These are phyloP conservation scores for Theristicus caerulescens DNA, from an alignment of 2,113 vertebrate species.

Conservation along the genomic window DNA sequence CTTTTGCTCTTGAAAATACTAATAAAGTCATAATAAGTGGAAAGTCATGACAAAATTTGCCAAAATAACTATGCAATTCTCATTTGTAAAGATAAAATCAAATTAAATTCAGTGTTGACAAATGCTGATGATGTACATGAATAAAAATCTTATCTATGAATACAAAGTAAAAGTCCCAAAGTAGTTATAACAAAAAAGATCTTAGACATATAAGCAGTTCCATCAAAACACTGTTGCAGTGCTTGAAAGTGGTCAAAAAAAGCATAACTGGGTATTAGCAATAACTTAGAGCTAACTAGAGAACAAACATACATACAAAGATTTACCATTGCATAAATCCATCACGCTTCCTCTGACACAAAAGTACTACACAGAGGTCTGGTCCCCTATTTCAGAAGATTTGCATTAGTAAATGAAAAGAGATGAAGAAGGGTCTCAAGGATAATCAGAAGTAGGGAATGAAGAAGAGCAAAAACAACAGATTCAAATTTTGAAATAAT, in stretches of 20 bases:
- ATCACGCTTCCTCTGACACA: not conserved
- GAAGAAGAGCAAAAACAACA: not conserved
- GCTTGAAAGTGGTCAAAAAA: not conserved
- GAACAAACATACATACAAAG: not conserved
- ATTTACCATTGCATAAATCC: not conserved
- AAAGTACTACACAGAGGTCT: not conserved
- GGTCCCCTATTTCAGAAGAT: not conserved
- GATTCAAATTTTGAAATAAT: not conserved
- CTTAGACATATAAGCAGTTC: not conserved
- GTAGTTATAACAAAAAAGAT: not conserved
- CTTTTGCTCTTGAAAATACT: not conserved
- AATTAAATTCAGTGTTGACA: not conserved
- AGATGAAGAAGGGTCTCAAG: not conserved
- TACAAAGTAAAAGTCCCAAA: not conserved
- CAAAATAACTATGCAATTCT: not conserved
- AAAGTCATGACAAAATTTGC: not conserved
- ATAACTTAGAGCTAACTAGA: not conserved
- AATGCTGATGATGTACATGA: not conserved
- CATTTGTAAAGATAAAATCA: not conserved
- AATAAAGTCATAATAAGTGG: not conserved
- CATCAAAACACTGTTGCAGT: not conserved
- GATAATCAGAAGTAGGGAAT: not conserved
- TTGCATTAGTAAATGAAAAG: not conserved
- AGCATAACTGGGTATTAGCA: not conserved
- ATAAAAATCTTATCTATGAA: not conserved